Conservation (phyloP, 2,797 vertebrate species). For the Alectoris magna region DNA sequence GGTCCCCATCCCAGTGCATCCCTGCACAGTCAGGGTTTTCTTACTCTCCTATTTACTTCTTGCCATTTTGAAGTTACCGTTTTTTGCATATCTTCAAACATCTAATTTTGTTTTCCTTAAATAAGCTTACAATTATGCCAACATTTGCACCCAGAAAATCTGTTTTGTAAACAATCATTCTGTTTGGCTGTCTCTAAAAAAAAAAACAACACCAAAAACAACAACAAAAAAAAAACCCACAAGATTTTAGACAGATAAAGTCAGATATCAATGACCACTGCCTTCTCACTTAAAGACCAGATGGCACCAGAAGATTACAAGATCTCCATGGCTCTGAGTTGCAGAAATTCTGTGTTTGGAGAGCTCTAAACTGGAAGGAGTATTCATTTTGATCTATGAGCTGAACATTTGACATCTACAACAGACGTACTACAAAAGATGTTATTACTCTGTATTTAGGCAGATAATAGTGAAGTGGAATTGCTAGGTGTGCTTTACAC, state of each 20-base stretch:
- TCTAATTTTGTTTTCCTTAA: not conserved
- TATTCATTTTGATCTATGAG: not conserved
- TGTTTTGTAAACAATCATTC: not conserved
- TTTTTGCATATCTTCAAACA: not conserved
- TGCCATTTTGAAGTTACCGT: not conserved
- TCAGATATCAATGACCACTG: fast-evolving
- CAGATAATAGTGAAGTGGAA: not conserved
- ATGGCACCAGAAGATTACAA: not conserved
- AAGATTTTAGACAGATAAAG: not conserved
- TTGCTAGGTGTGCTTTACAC: not conserved
- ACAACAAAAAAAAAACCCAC: fast-evolving
- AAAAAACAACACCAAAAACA: no score
- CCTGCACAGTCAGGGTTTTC: not conserved
- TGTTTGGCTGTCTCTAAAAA: not conserved
- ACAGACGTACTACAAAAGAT: not conserved
- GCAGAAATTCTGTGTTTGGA: not conserved
- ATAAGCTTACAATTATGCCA: not conserved
- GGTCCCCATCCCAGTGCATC: not conserved
- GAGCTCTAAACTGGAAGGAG: not conserved
- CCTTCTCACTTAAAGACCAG: not conserved
- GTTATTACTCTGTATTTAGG: not conserved
- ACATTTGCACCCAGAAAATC: not conserved
- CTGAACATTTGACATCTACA: not conserved
- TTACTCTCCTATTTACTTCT: not conserved
- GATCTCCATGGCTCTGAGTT: not conserved